phyloP scores from a whole-genome alignment of 2,797 vertebrate genomes.

The Ctenochaetus hawaiiensis region DNA sequence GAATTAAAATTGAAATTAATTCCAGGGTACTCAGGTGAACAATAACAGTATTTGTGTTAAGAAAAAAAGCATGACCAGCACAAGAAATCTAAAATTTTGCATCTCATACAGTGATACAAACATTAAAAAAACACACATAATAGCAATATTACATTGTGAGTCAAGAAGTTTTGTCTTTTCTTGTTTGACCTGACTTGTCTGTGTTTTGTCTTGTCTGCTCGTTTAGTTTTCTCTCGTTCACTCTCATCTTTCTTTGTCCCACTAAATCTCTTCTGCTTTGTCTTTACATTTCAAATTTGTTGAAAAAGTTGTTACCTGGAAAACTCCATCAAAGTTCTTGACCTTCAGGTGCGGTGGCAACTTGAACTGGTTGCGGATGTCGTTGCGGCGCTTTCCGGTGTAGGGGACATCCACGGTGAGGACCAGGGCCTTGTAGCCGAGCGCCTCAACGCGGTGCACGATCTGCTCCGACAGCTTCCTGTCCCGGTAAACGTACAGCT shows the following conservation, averaged over 20 bases:
- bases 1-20: neutral
- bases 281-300: neutral
- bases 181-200: neutral
- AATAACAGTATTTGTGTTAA: neutral
- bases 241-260: neutral
- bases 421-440: conserved; percentile 93
- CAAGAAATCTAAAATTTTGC: no score
- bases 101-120: no score
- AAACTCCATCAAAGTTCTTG: conserved; percentile 89
- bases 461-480: conserved; percentile 89
- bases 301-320: conserved; percentile 84
- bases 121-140: no score
- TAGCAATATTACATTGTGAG: no score
- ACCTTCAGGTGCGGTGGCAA: conserved; percentile 89
- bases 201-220: no score
- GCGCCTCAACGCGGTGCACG: conserved; percentile 86
- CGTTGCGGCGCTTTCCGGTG: conserved; percentile 89
- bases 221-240: neutral
- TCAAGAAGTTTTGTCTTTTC: no score
- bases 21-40: neutral
- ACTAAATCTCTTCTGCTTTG: neutral
- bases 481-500: conserved; percentile 92
- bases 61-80: no score
- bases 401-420: conserved; percentile 92
- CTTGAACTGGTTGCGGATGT: conserved; percentile 91